phyloP scores from a whole-genome alignment of 2,113 vertebrate species.

The Stomatorhinus ivindoensis region DNA sequence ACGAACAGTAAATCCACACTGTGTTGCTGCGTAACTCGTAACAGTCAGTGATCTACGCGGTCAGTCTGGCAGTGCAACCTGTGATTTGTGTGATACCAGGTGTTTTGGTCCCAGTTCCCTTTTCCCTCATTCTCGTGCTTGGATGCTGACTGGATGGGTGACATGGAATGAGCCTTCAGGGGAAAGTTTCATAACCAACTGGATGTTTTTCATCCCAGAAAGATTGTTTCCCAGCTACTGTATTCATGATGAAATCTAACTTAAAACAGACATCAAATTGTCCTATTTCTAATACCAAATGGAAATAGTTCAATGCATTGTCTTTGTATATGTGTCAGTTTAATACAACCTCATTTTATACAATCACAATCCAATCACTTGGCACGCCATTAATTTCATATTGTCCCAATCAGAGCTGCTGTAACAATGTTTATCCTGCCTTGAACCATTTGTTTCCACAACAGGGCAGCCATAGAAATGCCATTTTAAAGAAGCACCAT shows the following conservation, averaged over 20 bases:
- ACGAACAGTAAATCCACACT: neutral
- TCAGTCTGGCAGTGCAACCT: neutral
- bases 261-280: neutral
- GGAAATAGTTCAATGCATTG: neutral
- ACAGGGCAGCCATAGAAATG: neutral
- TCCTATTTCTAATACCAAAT: constrained; percentile 10
- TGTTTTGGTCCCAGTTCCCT: neutral
- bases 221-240: neutral
- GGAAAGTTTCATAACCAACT: neutral
- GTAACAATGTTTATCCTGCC: neutral
- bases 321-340: neutral
- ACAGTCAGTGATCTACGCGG: neutral
- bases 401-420: neutral
- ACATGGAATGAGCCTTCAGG: neutral
- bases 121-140: neutral
- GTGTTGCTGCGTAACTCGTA: neutral
- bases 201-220: neutral
- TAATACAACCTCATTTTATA: neutral
- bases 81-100: neutral
- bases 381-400: neutral
- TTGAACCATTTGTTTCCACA: neutral
- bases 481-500: neutral
- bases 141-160: neutral
- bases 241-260: neutral
- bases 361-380: neutral